Base-by-base conservation (phyloP, 2,888 invertebrate genomes). In the Drosophila algonquin region DNA sequence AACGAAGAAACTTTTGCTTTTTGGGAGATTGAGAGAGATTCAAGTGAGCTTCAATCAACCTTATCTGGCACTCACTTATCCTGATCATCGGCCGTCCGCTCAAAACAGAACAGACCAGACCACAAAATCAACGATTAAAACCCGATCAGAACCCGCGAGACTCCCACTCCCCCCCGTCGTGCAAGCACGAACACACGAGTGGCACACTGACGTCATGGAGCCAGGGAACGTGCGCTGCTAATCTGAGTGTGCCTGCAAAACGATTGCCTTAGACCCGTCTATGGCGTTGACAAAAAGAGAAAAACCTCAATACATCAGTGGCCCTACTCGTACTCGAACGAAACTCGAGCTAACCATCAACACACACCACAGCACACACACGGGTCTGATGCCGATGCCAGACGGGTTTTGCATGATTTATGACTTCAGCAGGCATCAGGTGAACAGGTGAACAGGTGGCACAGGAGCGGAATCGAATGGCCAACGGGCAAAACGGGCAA, bases 171-270 rank as follows among this genome's bases (percentile, higher is more conserved):
- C n/a, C 10, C n/a, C 14, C 16, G 2, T 8, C 50, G n/a, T 9
- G 21, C 21, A 21, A 21, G 21, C 21, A 21, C 21, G 21, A 21
- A 8, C 6, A 10, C 54, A 54, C 40, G 40, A 40, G 40, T 6
- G 35, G 50, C 54, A 7, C 30, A 14, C 69, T 70, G 70, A 70
- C 70, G 70, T 55, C 70, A 73, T 14, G 55, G 46, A 55, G 9
- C 40, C 40, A n/a, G 51, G 70, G 73, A 70, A 73, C 70, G 70
- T 70, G 70, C 63, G 30, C 70, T 52, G 55, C 70, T 73, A 70
- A 70, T 70, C 70, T 73, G 53, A 72, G 63, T 62, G 57, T 61
- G 60, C 45, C 45, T 57, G 45, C 45, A 21, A 61, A 45, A 55
- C 7, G 35, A 40, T 40, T 54, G 18, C 35, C 54, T 54, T 44